phyloP scores from a whole-genome alignment of 1,140 invertebrate species.

The Neodiprion virginianus region DNA sequence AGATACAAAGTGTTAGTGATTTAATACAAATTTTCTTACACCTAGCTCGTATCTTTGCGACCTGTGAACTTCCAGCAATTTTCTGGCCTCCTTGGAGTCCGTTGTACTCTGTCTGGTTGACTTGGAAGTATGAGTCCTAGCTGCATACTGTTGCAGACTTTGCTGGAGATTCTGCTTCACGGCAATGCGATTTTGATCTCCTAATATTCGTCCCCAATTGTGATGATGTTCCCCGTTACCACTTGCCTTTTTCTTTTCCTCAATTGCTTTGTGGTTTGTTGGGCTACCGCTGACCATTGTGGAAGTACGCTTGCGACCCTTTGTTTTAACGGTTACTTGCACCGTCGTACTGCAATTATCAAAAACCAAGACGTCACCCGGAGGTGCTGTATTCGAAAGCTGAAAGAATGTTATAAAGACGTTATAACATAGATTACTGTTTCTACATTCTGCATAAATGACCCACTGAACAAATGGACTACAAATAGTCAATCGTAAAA shows the following conservation, averaged over 20 bases:
- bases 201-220: constrained; percentile 34
- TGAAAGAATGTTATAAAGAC: not conserved
- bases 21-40: not conserved
- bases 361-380: constrained; percentile 28
- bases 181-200: constrained; percentile 34
- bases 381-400: not conserved
- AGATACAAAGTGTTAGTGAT: not conserved
- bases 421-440: not conserved
- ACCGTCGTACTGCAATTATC: constrained; percentile 29
- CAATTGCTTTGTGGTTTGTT: constrained; percentile 24
- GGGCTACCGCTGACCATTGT: constrained; percentile 26
- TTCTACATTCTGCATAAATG: not conserved
- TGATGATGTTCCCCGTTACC: constrained; percentile 15
- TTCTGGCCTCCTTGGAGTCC: constrained; percentile 27
- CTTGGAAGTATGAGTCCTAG: constrained; percentile 18
- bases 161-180: constrained; percentile 33
- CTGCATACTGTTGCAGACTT: not conserved
- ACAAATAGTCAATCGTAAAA: constrained; percentile 5
- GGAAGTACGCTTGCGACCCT: constrained; percentile 30
- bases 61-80: constrained; percentile 16
- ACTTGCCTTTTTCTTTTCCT: constrained; percentile 26
- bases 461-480: constrained; percentile 12
- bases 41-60: constrained; percentile 18
- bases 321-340: constrained; percentile 37
- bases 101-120: constrained; percentile 17